Conservation (phyloP, 1,140 invertebrate genomes). For the Gyrodactylus bullatarudis region DNA sequence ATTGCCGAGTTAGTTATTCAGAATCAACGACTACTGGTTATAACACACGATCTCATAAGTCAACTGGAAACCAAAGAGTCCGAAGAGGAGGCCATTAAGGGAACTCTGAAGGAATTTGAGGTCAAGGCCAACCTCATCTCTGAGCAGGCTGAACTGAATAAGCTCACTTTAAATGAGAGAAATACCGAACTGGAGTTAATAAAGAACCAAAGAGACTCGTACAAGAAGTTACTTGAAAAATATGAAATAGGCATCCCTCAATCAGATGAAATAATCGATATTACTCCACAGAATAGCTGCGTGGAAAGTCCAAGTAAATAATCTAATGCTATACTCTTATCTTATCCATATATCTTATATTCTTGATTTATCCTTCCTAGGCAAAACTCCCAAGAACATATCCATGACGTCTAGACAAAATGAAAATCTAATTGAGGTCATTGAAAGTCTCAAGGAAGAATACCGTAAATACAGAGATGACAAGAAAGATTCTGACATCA, state of each 20-base stretch:
- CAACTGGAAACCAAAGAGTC: not conserved
- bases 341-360: too few species aligned
- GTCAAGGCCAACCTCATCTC: not conserved
- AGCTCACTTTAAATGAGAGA: not conserved
- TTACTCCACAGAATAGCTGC: not conserved
- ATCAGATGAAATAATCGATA: not conserved
- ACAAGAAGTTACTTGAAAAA: not conserved
- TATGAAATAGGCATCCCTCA: not conserved
- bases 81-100: not conserved
- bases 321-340: too few species aligned
- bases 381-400: not conserved
- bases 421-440: not conserved
- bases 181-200: not conserved
- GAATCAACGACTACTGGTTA: not conserved
- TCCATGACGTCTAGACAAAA: not conserved
- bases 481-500: not conserved
- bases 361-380: too few species aligned
- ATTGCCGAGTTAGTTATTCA: not conserved
- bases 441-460: not conserved
- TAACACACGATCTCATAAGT: not conserved
- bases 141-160: not conserved
- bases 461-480: not conserved
- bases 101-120: not conserved
- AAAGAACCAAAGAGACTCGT: not conserved
- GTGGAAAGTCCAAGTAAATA: not conserved